A percentile compares a stretch with the other conserved stretches of the same genome.
phyloP scores from a whole-genome alignment of 1,140 invertebrate genomes.

The Anastatus disparis region DNA sequence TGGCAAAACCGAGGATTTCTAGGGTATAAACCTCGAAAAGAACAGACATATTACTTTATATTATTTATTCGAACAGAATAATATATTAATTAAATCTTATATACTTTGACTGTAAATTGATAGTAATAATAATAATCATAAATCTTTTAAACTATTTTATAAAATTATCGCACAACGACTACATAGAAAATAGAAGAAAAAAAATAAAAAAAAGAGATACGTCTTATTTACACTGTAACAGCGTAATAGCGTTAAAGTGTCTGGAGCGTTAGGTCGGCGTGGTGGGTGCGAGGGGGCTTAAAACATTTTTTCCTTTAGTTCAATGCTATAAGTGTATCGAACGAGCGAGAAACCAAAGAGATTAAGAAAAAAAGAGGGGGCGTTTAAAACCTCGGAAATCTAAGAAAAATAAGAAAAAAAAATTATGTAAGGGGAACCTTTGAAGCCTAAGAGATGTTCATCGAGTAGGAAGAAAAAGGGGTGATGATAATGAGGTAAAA shows the following conservation, averaged over 20 bases:
- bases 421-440: neutral
- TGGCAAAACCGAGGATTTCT: too few species aligned
- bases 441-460: constrained; percentile 33
- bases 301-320: constrained; percentile 28
- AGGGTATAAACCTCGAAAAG: too few species aligned
- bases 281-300: constrained; percentile 8
- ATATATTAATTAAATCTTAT: too few species aligned
- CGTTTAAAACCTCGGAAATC: constrained; percentile 32
- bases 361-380: constrained; percentile 29
- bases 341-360: constrained; percentile 34
- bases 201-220: constrained; percentile 29
- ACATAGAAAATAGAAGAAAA: constrained; percentile 7
- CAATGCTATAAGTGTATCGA: constrained; percentile 18
- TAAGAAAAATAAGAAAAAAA: constrained; percentile 5
- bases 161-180: neutral
- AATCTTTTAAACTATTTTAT: too few species aligned
- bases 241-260: constrained; percentile 5
- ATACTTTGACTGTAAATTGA: too few species aligned
- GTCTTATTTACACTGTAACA: constrained; percentile 5
- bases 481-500: neutral
- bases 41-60: too few species aligned
- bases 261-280: constrained; percentile 13
- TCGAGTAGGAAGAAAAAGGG: constrained; percentile 25
- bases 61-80: too few species aligned
- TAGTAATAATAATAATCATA: too few species aligned